Evolutionary conservation across 2,113 vertebrate genomes (phyloP).

Genomic region (Ochotona curzoniae): DNA sequence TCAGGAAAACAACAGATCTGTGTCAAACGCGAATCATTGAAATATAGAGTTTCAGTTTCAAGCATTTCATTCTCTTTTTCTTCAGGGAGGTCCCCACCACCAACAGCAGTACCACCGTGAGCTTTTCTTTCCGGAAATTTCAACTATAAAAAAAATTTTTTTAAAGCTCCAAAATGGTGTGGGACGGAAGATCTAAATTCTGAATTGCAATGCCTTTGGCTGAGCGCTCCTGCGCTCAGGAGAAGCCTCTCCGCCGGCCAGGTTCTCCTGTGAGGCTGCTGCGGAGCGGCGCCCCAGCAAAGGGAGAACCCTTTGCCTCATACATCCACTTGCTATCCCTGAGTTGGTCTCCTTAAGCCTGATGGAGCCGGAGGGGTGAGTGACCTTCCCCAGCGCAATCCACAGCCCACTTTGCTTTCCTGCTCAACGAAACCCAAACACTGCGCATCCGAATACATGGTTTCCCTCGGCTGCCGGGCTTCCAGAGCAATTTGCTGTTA

Average conservation of each 20-base stretch:
- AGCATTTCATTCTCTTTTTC: background rate
- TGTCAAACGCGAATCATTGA: background rate
- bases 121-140: constrained; percentile 38
- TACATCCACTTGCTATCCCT: background rate
- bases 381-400: background rate
- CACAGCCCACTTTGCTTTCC: background rate
- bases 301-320: background rate
- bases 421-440: background rate
- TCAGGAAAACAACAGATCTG: background rate
- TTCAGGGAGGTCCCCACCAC: background rate
- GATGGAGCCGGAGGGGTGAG: fast-evolving
- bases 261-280: fast-evolving
- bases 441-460: background rate
- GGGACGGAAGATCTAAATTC: background rate
- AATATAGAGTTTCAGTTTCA: background rate
- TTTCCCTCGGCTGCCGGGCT: background rate
- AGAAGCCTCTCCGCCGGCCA: fast-evolving
- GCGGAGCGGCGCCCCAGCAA: fast-evolving
- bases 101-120: background rate
- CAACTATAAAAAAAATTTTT: background rate
- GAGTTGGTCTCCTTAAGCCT: background rate
- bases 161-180: background rate
- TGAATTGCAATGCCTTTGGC: background rate
- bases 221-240: background rate
- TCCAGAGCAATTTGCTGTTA: background rate